phyloP scores from a whole-genome alignment of 2,113 vertebrate genomes.

The Lota lota region DNA sequence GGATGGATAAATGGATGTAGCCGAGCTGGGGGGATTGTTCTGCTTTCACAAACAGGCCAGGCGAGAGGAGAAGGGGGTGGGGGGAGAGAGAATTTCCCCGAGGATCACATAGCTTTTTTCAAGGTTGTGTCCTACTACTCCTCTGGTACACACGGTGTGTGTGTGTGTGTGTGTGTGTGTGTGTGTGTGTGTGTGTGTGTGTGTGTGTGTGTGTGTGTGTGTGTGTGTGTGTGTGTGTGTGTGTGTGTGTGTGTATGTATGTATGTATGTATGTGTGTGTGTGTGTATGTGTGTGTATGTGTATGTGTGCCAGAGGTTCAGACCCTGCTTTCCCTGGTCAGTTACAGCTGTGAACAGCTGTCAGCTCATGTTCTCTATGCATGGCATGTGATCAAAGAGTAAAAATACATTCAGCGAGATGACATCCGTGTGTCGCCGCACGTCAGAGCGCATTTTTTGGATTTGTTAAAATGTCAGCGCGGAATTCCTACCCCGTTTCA shows the following conservation, averaged over 20 bases:
- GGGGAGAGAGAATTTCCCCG: conserved; percentile 30
- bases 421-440: not conserved
- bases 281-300: conserved; percentile 12
- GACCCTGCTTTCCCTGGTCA: conserved; percentile 48
- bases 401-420: no score
- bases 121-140: conserved; percentile 66
- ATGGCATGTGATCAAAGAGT: not conserved
- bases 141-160: conserved; percentile 33
- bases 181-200: conserved; percentile 26
- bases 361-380: conserved; percentile 39
- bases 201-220: not conserved
- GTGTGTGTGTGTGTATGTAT: conserved; percentile 7
- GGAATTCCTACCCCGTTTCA: not conserved
- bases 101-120: conserved; percentile 48
- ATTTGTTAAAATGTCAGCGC: not conserved
- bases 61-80: no score
- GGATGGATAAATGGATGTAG: conserved; percentile 31
- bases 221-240: conserved; percentile 4
- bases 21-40: conserved; percentile 42
- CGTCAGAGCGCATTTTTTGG: not conserved
- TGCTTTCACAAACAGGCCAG: conserved; percentile 56
- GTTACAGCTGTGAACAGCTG: conserved; percentile 44
- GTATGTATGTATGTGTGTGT: not conserved
- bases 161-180: conserved; percentile 16
- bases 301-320: conserved; percentile 46